These are phyloP conservation scores for Chiroxiphia lanceolata DNA, from an alignment of 2,797 vertebrate genomes.

Conservation along the genomic window DNA sequence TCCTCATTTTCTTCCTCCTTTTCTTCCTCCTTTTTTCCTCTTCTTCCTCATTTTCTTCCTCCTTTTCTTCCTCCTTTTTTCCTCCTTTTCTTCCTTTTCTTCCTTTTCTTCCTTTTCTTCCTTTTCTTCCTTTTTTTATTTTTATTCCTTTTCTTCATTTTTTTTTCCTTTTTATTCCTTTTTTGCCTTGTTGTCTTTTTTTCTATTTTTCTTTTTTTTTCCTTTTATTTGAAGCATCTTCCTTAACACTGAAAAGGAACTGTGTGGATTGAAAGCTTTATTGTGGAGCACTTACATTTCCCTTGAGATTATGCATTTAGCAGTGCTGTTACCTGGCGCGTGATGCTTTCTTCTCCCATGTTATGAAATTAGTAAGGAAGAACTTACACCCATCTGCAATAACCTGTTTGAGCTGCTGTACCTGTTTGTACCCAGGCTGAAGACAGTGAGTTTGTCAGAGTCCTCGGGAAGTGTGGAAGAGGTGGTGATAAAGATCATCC, in stretches of 20 bases:
- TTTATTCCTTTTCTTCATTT: too few relatives aligned
- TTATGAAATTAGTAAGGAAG: not conserved
- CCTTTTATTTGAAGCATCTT: not conserved
- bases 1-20: too few relatives aligned
- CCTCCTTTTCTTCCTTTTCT: too few relatives aligned
- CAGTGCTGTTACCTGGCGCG: accelerated
- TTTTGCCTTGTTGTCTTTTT: not conserved
- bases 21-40: too few relatives aligned
- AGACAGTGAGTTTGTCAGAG: constrained; percentile 65
- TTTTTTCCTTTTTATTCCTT: not conserved
- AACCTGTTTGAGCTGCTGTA: not conserved
- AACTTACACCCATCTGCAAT: not conserved
- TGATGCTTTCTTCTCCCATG: not conserved
- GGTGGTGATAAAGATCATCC: constrained; percentile 83
- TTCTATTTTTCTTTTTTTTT: not conserved
- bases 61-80: too few relatives aligned
- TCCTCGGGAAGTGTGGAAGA: constrained; percentile 71
- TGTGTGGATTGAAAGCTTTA: not conserved
- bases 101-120: too few relatives aligned
- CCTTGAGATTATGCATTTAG: not conserved
- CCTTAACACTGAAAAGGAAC: not conserved
- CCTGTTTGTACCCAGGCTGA: constrained; percentile 77
- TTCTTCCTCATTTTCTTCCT: too few relatives aligned
- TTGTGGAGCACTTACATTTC: not conserved
- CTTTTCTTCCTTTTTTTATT: too few relatives aligned